These are phyloP conservation scores for Paraplagusia blochii DNA, from an alignment of 2,113 vertebrate species.

Conservation along the genomic window DNA sequence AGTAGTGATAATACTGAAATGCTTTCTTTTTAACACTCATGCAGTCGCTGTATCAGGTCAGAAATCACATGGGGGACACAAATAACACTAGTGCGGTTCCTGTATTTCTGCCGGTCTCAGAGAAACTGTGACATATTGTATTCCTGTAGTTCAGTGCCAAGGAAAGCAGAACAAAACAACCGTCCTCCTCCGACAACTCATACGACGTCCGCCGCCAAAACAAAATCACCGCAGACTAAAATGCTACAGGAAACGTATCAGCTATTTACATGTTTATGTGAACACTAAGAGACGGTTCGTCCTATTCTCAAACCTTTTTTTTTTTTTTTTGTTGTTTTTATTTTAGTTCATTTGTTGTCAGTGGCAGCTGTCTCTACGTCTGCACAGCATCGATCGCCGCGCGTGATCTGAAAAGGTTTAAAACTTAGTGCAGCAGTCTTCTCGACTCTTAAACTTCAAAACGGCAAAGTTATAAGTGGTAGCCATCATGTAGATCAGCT, in stretches of 20 bases:
- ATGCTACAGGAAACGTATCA: slow-evolving; percentile 78
- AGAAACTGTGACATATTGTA: slow-evolving; percentile 17
- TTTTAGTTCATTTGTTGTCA: slow-evolving; percentile 84
- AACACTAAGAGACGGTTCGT: slow-evolving; percentile 70
- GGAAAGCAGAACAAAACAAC: slow-evolving; percentile 50
- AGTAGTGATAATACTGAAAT: not conserved
- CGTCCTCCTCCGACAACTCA: slow-evolving; percentile 38
- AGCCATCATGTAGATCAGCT: slow-evolving; percentile 99
- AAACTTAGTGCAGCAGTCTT: slow-evolving; percentile 99
- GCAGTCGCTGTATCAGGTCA: slow-evolving; percentile 8
- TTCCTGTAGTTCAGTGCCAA: slow-evolving; percentile 40
- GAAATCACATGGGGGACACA: slow-evolving; percentile 38
- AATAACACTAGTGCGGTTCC: slow-evolving; percentile 53
- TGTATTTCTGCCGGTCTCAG: slow-evolving; percentile 38
- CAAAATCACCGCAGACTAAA: slow-evolving; percentile 58
- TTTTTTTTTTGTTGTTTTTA: slow-evolving; percentile 48
- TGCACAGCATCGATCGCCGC: slow-evolving; percentile 69
- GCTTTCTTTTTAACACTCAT: slow-evolving; percentile 4
- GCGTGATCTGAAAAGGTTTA: slow-evolving; percentile 80
- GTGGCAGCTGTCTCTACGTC: slow-evolving; percentile 82
- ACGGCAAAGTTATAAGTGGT: slow-evolving; percentile 99
- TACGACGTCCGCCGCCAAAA: slow-evolving; percentile 46
- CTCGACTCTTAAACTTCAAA: slow-evolving; percentile 99
- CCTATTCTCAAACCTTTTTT: slow-evolving; percentile 63
- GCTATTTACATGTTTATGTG: slow-evolving; percentile 88